Evolutionary conservation across 2,888 invertebrate genomes (phyloP).

Genomic region (Alsophila aescularia): DNA sequence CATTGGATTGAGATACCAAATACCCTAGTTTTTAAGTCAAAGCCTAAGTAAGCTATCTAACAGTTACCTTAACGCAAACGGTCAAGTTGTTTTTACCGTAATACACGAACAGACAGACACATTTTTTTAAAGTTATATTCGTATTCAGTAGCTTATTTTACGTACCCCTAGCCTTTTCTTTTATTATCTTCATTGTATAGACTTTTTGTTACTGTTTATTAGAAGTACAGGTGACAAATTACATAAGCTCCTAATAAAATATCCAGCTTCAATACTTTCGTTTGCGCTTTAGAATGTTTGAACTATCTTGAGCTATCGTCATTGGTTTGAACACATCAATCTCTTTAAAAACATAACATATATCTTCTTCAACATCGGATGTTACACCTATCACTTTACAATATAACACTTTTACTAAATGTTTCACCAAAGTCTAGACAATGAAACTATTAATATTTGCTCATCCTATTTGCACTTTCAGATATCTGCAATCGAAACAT

Average conservation of each 20-base stretch:
- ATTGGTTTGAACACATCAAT: slow-evolving; percentile 4
- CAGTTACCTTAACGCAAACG: too few species aligned
- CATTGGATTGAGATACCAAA: too few species aligned
- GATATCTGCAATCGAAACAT: slow-evolving; percentile 65
- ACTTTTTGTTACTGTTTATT: slow-evolving; percentile 15
- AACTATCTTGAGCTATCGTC: too few species aligned
- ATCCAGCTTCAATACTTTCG: slow-evolving; percentile 17
- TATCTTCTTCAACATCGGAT: slow-evolving; percentile 24
- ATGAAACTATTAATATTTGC: slow-evolving; percentile 64
- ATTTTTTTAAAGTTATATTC: too few species aligned
- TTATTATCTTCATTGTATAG: too few species aligned
- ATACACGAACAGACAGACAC: too few species aligned
- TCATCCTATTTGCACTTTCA: slow-evolving; percentile 76
- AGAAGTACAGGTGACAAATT: slow-evolving; percentile 26
- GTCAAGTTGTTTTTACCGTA: too few species aligned
- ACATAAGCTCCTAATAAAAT: slow-evolving; percentile 23
- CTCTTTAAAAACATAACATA: slow-evolving; percentile 7
- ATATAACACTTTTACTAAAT: slow-evolving; percentile 55
- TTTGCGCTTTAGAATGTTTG: neutral
- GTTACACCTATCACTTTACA: slow-evolving; percentile 41
- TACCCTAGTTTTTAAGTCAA: too few species aligned
- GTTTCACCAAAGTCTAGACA: slow-evolving; percentile 60
- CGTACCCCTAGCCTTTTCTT: slow-evolving; percentile 47
- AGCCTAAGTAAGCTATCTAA: too few species aligned
- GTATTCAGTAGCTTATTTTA: too few species aligned